Percentiles rank a stretch among this genome's conserved stretches.
These are phyloP conservation scores for Philaethria dido DNA, from an alignment of 2,888 invertebrate species.

Conservation along the genomic window DNA sequence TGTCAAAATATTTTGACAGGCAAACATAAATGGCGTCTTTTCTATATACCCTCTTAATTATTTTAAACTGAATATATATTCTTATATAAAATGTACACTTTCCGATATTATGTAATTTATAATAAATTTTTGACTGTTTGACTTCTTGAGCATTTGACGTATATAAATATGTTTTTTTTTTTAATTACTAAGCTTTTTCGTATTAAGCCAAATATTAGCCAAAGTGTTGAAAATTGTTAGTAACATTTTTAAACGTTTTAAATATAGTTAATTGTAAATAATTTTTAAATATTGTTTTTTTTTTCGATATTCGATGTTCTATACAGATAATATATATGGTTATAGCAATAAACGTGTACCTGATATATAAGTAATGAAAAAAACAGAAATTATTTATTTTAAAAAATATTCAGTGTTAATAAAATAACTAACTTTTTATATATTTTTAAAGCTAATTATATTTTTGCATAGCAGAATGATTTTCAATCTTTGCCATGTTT, in stretches of 20 bases:
- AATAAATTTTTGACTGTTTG: conserved; percentile 47
- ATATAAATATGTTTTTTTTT: conserved; percentile 36
- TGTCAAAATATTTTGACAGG: conserved; percentile 46
- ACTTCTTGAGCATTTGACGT: conserved; percentile 61
- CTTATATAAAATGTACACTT: conserved; percentile 66
- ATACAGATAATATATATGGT: conserved; percentile 14
- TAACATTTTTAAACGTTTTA: conserved; percentile 44
- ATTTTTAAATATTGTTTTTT: conserved; percentile 44
- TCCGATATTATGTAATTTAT: conserved; percentile 49
- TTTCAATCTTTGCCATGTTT: conserved; percentile 3
- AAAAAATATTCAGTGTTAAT: conserved; percentile 6
- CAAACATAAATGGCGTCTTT: conserved; percentile 62
- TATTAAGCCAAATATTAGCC: conserved; percentile 75
- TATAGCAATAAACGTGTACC: conserved; percentile 18
- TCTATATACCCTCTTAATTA: conserved; percentile 61
- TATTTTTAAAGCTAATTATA: conserved; percentile 2
- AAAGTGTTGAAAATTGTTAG: conserved; percentile 66
- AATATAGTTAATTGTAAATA: conserved; percentile 48
- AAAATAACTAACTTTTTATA: background rate
- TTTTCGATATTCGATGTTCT: conserved; percentile 18
- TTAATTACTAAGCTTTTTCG: conserved; percentile 52
- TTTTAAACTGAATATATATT: conserved; percentile 59
- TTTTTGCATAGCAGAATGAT: conserved; percentile 4
- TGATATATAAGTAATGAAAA: conserved; percentile 2
- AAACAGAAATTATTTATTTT: background rate